Conservation (phyloP, 2,888 invertebrate genomes). For the Nasonia oneida region DNA sequence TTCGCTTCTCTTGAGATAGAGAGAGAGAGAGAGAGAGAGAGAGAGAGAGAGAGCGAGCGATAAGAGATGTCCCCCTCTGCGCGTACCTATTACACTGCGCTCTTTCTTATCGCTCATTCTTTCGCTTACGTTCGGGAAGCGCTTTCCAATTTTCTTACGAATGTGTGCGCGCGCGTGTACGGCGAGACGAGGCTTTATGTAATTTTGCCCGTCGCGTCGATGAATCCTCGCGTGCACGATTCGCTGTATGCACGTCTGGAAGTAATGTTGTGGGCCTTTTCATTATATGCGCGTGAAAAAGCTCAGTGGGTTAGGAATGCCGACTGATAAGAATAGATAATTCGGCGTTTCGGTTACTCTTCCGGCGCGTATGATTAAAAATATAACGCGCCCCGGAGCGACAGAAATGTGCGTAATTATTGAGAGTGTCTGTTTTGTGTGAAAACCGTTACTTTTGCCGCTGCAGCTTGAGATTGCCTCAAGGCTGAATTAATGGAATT, state of each 20-base stretch:
- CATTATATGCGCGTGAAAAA: not conserved
- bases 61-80: not conserved
- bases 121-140: not conserved
- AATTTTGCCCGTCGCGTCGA: not conserved
- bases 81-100: not conserved
- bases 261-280: too few species aligned
- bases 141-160: not conserved
- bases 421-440: too few species aligned
- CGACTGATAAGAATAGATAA: not conserved
- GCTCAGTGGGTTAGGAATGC: not conserved
- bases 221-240: not conserved
- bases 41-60: not conserved
- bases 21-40: too few species aligned
- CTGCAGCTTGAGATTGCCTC: not conserved
- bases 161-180: not conserved
- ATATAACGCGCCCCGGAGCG: too few species aligned
- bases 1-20: not conserved
- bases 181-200: not conserved
- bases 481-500: not conserved
- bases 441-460: too few species aligned
- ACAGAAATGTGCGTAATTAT: too few species aligned
- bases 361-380: too few species aligned
- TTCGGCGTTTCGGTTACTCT: not conserved
- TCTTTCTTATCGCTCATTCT: slow-evolving; percentile 4
- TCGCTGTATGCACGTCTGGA: too few species aligned